These are phyloP conservation scores for Drosophila sturtevanti DNA, from an alignment of 1,140 invertebrate genomes.

Conservation along the genomic window DNA sequence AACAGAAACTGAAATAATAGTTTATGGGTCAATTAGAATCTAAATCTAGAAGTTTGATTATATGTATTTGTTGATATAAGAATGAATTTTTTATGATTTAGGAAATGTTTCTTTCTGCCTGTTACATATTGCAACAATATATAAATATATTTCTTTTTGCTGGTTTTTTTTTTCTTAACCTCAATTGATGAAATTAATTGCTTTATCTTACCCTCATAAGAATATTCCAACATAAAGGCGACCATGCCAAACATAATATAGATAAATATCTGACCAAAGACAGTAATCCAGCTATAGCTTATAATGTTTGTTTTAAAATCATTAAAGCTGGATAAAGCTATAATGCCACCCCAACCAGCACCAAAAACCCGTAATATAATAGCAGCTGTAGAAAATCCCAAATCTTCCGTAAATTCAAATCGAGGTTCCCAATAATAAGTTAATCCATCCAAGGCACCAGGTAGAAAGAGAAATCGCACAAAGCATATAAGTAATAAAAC, in stretches of 20 bases:
- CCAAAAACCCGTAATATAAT: constrained; percentile 86
- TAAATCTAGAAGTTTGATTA: constrained; percentile 66
- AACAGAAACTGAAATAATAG: no score
- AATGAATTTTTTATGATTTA: no score
- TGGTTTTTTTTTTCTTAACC: no score
- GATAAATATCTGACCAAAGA: constrained; percentile 59
- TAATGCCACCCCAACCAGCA: constrained; percentile 94
- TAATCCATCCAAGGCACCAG: constrained; percentile 90
- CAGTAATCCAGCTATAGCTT: constrained; percentile 66
- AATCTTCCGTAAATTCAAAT: background rate
- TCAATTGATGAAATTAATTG: no score
- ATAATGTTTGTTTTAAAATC: constrained; percentile 90
- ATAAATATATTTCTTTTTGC: no score
- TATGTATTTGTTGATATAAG: no score
- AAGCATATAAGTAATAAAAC: constrained; percentile 45
- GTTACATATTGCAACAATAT: no score
- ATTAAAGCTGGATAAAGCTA: constrained; percentile 95
- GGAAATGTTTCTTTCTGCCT: no score
- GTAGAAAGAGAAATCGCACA: constrained; percentile 83
- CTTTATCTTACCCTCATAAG: constrained; percentile 43
- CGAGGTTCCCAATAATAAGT: constrained; percentile 89
- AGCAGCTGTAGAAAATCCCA: constrained; percentile 20
- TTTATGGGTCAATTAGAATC: no score
- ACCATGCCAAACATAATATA: constrained; percentile 62
- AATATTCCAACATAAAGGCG: constrained; percentile 43